phyloP scores from a whole-genome alignment of 2,888 invertebrate genomes.

The Drosophila falleni region DNA sequence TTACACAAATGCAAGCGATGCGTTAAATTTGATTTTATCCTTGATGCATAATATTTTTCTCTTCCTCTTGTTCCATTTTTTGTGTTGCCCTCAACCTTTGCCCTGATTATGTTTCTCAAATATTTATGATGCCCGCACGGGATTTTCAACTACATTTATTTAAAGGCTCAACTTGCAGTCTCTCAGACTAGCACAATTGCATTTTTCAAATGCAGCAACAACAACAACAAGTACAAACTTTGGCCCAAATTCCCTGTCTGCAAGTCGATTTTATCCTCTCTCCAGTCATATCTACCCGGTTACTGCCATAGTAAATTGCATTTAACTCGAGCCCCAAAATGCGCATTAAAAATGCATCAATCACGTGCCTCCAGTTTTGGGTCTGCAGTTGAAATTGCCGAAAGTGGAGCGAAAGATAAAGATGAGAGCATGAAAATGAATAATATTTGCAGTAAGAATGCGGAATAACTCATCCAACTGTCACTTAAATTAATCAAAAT shows the following conservation, averaged over 20 bases:
- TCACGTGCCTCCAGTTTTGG: conserved; percentile 61
- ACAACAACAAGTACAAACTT: conserved; percentile 12
- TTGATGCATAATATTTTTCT: conserved; percentile 56
- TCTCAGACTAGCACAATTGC: conserved; percentile 28
- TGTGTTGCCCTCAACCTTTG: conserved; percentile 52
- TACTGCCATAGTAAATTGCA: conserved; percentile 36
- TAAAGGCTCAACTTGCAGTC: conserved; percentile 33
- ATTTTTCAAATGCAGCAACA: conserved; percentile 49
- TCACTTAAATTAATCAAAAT: conserved; percentile 66
- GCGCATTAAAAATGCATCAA: conserved; percentile 83
- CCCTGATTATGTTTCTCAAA: conserved; percentile 49
- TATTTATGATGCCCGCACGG: conserved; percentile 51
- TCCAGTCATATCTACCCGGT: not conserved
- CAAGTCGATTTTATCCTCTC: conserved; percentile 4
- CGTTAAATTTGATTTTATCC: conserved; percentile 80
- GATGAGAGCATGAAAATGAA: conserved; percentile 56
- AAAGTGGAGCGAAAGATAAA: conserved; percentile 56
- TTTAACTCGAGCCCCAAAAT: conserved; percentile 49
- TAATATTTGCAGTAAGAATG: conserved; percentile 57
- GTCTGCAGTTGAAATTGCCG: conserved; percentile 38
- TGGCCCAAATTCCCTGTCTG: conserved; percentile 28
- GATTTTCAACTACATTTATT: conserved; percentile 37
- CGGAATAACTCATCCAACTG: conserved; percentile 31
- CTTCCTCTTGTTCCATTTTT: conserved; percentile 23
- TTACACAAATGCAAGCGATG: conserved; percentile 64